A percentile compares a stretch with the other conserved stretches of the same genome.
Conservation (phyloP, 1,140 invertebrate genomes). For the Contarinia nasturtii region DNA sequence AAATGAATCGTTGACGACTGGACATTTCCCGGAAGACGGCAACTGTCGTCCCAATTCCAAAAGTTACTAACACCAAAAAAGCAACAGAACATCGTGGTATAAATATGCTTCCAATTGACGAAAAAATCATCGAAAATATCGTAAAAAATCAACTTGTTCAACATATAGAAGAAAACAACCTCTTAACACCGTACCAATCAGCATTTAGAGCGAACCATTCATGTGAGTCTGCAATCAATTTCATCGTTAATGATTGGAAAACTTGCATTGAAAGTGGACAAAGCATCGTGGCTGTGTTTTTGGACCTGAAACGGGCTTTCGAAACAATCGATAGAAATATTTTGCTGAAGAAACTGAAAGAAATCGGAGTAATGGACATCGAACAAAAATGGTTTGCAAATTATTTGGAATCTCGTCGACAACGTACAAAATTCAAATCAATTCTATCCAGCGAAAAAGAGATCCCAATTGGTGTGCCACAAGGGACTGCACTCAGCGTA, state of each 20-base stretch:
- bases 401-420: no score
- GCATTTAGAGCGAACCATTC: not conserved
- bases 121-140: not conserved
- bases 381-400: no score
- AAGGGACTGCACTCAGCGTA: not conserved
- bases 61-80: not conserved
- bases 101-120: not conserved
- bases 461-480: not conserved
- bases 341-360: no score
- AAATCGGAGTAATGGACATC: no score
- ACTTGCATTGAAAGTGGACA: no score
- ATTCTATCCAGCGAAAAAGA: no score
- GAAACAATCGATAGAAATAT: no score
- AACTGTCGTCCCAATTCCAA: not conserved
- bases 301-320: no score
- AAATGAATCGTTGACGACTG: not conserved
- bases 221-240: not conserved
- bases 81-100: not conserved
- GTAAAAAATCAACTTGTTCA: not conserved
- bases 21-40: not conserved
- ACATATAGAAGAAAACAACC: not conserved
- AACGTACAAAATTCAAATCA: no score
- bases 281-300: no score
- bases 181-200: not conserved
- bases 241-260: no score